Evolutionary conservation across 2,113 vertebrate species (phyloP), one percentile per base, ranked within the genome.

Genomic region (Atherinomorus stipes): DNA sequence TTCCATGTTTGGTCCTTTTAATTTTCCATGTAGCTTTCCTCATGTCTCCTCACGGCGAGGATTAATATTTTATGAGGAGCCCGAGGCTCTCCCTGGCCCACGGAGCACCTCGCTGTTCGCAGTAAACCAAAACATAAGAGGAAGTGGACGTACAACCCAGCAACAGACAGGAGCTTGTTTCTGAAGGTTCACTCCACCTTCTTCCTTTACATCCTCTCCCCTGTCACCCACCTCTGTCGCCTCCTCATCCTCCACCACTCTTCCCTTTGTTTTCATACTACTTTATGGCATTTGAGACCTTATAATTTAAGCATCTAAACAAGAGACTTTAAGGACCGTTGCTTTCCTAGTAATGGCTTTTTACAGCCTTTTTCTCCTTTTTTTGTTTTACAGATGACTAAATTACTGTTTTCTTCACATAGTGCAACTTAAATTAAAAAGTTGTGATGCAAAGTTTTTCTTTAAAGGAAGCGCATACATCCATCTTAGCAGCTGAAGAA

Each of bases 61-160:
- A 90, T 93, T 49, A 85, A 93, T 94, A 90, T 93, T 93, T 92
- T 80, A 94, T 89, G 57, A 81, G 76, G 72, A 64, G 90, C 93
- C 89, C 11, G 72, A 90, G 92, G 93, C 90, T 76, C 80, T 86
- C 68, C 81, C 78, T 80, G 83, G 80, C 84, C 89, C 82, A 80
- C 15, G 74, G 85, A 76, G 81, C 57, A 84, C 74, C 82, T 81
- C 44, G 9, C 72, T 70, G 86, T 75, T 81, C 75, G 75, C 71
- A 76, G 79, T 74, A 82, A 85, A 80, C 78, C 76, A 73, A 68
- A 84, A 84, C 80, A 81, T 53, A 2, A 15, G 60, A 78, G 64
- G 85, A 85, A 83, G 82, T 85, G 85, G 80, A 89, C 22, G 28
- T 25, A 76, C 60, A 87, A 69, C 56, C 73, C 52, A 49, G 57